A percentile compares a stretch with the other conserved stretches of the same genome.
Conservation (phyloP, 2,797 vertebrate genomes). For the Triplophysa yarkandensis region DNA sequence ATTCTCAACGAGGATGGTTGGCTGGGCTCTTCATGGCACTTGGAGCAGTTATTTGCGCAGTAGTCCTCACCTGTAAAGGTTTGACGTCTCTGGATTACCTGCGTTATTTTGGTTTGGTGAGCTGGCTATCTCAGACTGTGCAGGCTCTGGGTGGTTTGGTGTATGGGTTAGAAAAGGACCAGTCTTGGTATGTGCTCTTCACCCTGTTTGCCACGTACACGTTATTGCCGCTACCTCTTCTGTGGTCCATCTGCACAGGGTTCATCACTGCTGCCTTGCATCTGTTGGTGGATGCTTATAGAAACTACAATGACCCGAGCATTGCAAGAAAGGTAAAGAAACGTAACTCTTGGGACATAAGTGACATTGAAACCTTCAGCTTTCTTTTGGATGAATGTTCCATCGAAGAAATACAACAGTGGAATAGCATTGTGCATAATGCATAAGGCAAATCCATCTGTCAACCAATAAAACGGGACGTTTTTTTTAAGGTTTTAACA, state of each 20-base stretch:
- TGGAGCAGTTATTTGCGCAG: conserved; percentile 63
- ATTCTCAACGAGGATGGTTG: conserved; percentile 65
- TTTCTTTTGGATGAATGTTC: not conserved
- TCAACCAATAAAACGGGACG: no score
- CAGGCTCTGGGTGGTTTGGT: conserved; percentile 63
- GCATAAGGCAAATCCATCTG: no score
- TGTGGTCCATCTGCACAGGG: conserved; percentile 67
- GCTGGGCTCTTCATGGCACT: conserved; percentile 71
- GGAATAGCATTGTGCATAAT: not conserved
- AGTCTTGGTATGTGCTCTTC: conserved; percentile 72
- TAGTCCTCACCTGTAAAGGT: conserved; percentile 54
- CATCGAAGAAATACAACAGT: not conserved
- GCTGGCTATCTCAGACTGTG: conserved; percentile 68
- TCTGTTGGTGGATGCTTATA: conserved; percentile 57
- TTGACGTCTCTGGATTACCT: conserved; percentile 54
- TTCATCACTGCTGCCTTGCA: conserved; percentile 62
- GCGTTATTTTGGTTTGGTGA: conserved; percentile 61
- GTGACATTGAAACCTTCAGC: not conserved
- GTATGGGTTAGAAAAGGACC: conserved; percentile 62
- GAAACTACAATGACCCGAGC: conserved; percentile 64
- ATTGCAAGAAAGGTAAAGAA: conserved; percentile 72
- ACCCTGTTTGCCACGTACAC: conserved; percentile 70
- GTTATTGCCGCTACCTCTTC: conserved; percentile 66
- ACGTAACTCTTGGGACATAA: not conserved
- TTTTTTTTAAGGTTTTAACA: no score